Percentiles rank a stretch among this genome's conserved stretches.
Evolutionary conservation across 2,888 invertebrate genomes (phyloP).

Genomic region (Drosophila mayaguana): DNA sequence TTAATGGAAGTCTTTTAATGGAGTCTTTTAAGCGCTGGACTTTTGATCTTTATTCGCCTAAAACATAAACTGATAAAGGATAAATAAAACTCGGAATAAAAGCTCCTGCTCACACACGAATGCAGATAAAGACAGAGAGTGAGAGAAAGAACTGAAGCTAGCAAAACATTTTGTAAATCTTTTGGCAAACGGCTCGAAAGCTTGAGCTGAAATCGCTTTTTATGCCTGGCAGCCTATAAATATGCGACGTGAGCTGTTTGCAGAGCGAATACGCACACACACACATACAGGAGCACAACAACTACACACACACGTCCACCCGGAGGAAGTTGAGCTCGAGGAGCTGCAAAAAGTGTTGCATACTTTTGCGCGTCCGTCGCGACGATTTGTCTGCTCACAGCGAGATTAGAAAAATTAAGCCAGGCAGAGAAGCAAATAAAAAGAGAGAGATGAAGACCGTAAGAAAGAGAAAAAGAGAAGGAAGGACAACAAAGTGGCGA

Average conservation of each 20-base stretch:
- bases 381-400: conserved; percentile 47
- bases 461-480: not conserved
- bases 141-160: conserved; percentile 20
- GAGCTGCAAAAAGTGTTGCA: conserved; percentile 67
- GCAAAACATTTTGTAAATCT: conserved; percentile 74
- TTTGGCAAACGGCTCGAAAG: conserved; percentile 67
- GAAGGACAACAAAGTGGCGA: conserved; percentile 45
- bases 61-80: conserved; percentile 15
- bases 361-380: conserved; percentile 64
- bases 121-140: not conserved
- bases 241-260: conserved; percentile 81
- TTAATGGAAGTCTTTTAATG: not conserved
- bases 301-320: conserved; percentile 2
- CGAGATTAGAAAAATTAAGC: conserved; percentile 76
- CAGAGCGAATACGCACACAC: conserved; percentile 40
- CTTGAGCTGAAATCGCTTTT: conserved; percentile 75
- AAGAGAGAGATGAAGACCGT: not conserved
- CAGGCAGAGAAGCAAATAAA: conserved; percentile 1
- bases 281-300: conserved; percentile 17
- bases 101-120: not conserved
- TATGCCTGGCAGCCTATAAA: conserved; percentile 81
- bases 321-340: conserved; percentile 16
- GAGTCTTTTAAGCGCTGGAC: not conserved
- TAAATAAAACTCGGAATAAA: conserved; percentile 9
- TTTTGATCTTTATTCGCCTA: not conserved